Base-by-base conservation (phyloP, 2,113 vertebrate genomes). In the Suricata suricatta region DNA sequence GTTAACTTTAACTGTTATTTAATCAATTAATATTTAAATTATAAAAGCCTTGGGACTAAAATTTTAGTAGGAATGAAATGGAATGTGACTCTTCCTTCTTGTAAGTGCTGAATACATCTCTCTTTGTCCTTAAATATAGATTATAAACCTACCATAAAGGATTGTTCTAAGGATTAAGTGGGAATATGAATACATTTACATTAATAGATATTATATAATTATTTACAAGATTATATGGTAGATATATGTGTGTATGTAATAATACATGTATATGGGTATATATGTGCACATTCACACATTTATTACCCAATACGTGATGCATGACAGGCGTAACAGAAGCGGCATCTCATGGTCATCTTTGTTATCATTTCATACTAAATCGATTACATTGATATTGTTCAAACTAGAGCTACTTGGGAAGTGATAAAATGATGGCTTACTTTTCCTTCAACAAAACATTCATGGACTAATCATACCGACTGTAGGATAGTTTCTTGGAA, bases 41-140 rank as follows among this genome's bases (percentile, higher is more conserved):
- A 66, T 90, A 64, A 88, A 95, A 81, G 12, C 0, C 79, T 21
- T 90, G 21, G 4, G 19, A 52, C 57, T 88, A 81, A 84, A 90
- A 93, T 71, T 54, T 93, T 72, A 77, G 23, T 38, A 90, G 54
- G 13, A 76, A 10, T 29, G 1, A 2, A 81, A 79, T 84, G 1
- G 47, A 72, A 76, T 88, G 29, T 54, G 44, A 94, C 11, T 25
- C 2, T 3, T 54, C 33, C 19, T 68, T 89, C 63, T 60, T 84
- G 13, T 76, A 31, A 80, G 33, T 82, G 44, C 25, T 86, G 80
- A 57, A 23, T 71, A 35, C 63, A 13, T 88, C 41, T 95, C 33
- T 68, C n/a, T 84, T 91, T 86, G 57, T 57, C 25, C 83, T 93
- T 66, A 95, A 69, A 68, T 89, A 33, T 69, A n/a, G 71, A 60